Conservation (phyloP, 2,113 vertebrate species). For the Trematocara nigrifrons region DNA sequence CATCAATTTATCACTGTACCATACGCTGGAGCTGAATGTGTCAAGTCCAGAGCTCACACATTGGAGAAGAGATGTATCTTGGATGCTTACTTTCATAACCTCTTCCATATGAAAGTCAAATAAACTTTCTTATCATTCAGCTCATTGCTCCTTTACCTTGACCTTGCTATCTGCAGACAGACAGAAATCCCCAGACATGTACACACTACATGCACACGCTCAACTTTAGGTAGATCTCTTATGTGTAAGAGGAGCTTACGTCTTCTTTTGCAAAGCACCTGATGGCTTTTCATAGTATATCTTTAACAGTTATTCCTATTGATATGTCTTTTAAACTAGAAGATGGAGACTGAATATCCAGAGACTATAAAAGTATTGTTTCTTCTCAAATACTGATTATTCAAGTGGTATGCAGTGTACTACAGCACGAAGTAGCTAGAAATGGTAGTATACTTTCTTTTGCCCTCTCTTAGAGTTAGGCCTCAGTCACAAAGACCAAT, state of each 20-base stretch:
- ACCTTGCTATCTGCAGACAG: neutral
- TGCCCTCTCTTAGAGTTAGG: neutral
- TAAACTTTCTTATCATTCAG: neutral
- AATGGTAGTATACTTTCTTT: neutral
- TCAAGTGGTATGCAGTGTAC: neutral
- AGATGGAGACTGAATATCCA: neutral
- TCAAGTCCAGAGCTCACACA: neutral
- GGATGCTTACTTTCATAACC: neutral
- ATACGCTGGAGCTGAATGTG: neutral
- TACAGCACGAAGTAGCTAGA: neutral
- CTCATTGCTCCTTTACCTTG: neutral
- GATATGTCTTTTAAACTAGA: neutral
- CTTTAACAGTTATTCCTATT: neutral
- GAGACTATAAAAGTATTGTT: neutral
- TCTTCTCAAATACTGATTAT: neutral
- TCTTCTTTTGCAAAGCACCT: neutral
- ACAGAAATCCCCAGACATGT: neutral
- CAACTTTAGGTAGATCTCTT: neutral
- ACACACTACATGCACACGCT: neutral
- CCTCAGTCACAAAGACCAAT: neutral
- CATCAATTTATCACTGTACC: conserved; percentile 13
- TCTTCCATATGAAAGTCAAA: neutral
- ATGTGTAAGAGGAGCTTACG: neutral
- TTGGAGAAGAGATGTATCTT: neutral
- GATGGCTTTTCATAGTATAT: neutral